Evolutionary conservation across 37 sponge, comb jelly and placozoan genomes (phyloP).

Genomic region (Beroe forskalii): DNA sequence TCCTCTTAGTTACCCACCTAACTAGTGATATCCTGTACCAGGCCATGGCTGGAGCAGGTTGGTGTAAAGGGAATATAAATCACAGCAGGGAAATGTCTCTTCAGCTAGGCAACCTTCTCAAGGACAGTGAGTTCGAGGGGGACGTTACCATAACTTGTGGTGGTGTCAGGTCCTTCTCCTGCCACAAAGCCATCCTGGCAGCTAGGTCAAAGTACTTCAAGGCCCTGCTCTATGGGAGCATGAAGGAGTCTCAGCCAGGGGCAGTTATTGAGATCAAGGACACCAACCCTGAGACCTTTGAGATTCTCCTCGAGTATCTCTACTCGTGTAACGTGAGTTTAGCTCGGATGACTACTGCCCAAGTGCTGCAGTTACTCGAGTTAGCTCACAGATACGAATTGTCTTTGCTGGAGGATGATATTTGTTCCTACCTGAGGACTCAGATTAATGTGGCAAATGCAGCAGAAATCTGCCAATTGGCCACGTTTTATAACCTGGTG

Average conservation of each 20-base stretch:
- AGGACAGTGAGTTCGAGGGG: slow-evolving; percentile 37
- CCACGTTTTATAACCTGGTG: slow-evolving; percentile 37
- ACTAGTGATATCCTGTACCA: too few species aligned
- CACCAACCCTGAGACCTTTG: slow-evolving; percentile 67
- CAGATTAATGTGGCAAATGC: slow-evolving; percentile 64
- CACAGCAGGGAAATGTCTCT: slow-evolving; percentile 46
- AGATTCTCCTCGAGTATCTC: slow-evolving; percentile 67
- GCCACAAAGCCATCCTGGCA: slow-evolving; percentile 70
- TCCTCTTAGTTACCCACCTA: too few species aligned
- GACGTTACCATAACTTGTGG: slow-evolving; percentile 65
- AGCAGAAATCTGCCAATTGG: slow-evolving; percentile 63
- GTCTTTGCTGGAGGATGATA: slow-evolving; percentile 62
- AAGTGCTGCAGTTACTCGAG: slow-evolving; percentile 68
- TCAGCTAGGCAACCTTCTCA: slow-evolving; percentile 31
- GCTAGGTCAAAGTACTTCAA: slow-evolving; percentile 69
- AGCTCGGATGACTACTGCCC: neutral
- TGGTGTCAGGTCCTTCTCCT: slow-evolving; percentile 30
- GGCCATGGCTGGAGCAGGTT: slow-evolving; percentile 65
- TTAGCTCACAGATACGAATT: slow-evolving; percentile 71
- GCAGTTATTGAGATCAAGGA: slow-evolving; percentile 68
- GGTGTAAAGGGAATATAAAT: slow-evolving; percentile 49
- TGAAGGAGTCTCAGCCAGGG: slow-evolving; percentile 69
- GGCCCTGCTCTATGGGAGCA: slow-evolving; percentile 72
- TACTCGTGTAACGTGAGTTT: slow-evolving; percentile 68
- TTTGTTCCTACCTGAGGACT: slow-evolving; percentile 65